A percentile compares a stretch with the other conserved stretches of the same genome.
These are phyloP conservation scores for Pemphigus obesinymphae DNA, from an alignment of 1,140 invertebrate genomes.

Conservation along the genomic window DNA sequence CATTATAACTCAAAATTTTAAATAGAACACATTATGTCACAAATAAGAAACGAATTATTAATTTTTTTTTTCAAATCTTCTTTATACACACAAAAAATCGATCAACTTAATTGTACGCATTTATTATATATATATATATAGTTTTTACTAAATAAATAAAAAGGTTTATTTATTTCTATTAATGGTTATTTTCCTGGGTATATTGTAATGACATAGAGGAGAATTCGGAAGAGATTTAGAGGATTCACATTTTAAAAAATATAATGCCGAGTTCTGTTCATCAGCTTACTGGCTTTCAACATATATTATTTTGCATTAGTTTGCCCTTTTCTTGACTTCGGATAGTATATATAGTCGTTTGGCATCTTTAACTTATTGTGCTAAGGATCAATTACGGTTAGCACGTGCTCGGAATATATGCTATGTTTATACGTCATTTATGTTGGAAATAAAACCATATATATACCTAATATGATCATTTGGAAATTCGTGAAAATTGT, in stretches of 20 bases:
- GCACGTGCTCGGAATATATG: background rate
- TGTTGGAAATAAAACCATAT: background rate
- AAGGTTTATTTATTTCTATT: no score
- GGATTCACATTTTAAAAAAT: background rate
- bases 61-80: no score
- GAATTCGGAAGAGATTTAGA: background rate
- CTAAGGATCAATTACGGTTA: slow-evolving; percentile 14
- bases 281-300: background rate
- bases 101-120: no score
- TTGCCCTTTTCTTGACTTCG: background rate
- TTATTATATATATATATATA: no score
- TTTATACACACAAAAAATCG: no score
- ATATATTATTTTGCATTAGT: background rate
- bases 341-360: background rate
- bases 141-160: no score
- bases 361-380: slow-evolving; percentile 5
- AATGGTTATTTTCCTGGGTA: no score
- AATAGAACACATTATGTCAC: no score
- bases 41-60: no score
- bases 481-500: background rate
- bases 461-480: background rate
- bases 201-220: no score
- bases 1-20: no score
- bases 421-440: background rate
- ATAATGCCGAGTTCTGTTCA: background rate